A percentile compares a stretch with the other conserved stretches of the same genome.
Evolutionary conservation across 2,888 invertebrate species (phyloP).

Genomic region (Tholera decimalis): DNA sequence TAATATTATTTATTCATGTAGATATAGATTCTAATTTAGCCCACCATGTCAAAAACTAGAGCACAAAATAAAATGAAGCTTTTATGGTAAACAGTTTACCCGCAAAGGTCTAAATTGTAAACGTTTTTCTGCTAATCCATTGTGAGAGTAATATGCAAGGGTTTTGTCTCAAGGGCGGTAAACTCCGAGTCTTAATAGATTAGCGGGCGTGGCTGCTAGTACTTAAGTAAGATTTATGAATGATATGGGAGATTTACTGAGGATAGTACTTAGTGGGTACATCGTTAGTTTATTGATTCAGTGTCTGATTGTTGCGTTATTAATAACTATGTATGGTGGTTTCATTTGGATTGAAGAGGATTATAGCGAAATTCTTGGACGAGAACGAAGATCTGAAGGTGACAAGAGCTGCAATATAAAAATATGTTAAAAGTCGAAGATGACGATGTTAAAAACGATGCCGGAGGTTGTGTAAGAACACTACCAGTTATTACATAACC

Average conservation of each 20-base stretch:
- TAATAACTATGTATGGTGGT: slow-evolving; percentile 10
- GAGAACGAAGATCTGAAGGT: too few relatives aligned
- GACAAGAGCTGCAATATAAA: too few relatives aligned
- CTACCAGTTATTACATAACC: too few relatives aligned
- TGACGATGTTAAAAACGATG: too few relatives aligned
- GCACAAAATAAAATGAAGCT: slow-evolving; percentile 20
- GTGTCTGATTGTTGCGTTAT: neutral
- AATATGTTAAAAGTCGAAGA: too few relatives aligned
- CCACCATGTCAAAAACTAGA: slow-evolving; percentile 3
- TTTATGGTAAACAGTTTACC: slow-evolving; percentile 30
- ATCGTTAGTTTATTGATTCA: slow-evolving; percentile 30
- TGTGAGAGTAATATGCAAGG: slow-evolving; percentile 47
- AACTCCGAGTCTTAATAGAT: slow-evolving; percentile 54
- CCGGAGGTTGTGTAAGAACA: too few relatives aligned
- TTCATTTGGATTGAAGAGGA: neutral
- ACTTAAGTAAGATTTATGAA: slow-evolving; percentile 58
- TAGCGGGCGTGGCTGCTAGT: slow-evolving; percentile 53
- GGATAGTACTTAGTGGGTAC: slow-evolving; percentile 18
- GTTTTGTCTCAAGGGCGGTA: slow-evolving; percentile 50
- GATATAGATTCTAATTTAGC: slow-evolving; percentile 27
- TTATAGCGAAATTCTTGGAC: too few relatives aligned
- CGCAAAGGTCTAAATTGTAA: slow-evolving; percentile 25
- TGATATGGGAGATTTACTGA: slow-evolving; percentile 53
- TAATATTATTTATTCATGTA: too few relatives aligned
- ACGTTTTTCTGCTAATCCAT: slow-evolving; percentile 53